Percentiles rank a stretch among this genome's conserved stretches.
These are phyloP conservation scores for Stegodyphus dumicola DNA, from an alignment of 1,140 invertebrate genomes.

Conservation along the genomic window DNA sequence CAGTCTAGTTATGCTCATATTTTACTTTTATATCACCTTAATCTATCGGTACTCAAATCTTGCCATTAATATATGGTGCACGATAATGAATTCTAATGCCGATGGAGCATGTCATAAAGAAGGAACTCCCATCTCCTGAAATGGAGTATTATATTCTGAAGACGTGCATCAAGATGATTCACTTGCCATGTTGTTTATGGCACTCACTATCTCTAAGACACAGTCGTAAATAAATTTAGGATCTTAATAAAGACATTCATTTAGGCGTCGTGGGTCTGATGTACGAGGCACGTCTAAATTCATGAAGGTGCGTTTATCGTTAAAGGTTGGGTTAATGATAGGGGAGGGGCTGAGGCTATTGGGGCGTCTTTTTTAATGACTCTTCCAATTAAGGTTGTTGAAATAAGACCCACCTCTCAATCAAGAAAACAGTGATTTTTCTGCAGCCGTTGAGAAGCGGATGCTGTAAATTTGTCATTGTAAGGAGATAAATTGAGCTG, in stretches of 20 bases:
- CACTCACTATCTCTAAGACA: background rate
- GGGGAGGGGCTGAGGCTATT: slow-evolving; percentile 33
- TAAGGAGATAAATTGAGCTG: no score
- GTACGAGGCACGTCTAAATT: slow-evolving; percentile 34
- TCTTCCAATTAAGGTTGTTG: slow-evolving; percentile 27
- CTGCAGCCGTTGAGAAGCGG: no score
- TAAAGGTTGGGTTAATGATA: slow-evolving; percentile 29
- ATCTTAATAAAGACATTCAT: slow-evolving; percentile 42
- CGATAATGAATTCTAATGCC: no score
- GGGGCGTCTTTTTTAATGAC: slow-evolving; percentile 41
- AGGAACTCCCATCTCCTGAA: background rate
- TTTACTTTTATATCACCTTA: no score
- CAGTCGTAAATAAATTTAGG: slow-evolving; percentile 27
- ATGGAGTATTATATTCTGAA: background rate
- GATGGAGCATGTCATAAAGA: no score
- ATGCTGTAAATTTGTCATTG: no score
- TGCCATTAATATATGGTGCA: no score
- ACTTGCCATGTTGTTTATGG: background rate
- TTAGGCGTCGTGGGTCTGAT: slow-evolving; percentile 19
- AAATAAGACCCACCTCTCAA: slow-evolving; percentile 2
- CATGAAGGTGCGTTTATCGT: slow-evolving; percentile 39
- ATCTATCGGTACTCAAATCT: no score
- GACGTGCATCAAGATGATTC: background rate
- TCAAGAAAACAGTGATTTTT: no score
- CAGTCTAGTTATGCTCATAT: no score